Evolutionary conservation across 2,113 vertebrate species (phyloP).

Genomic region (Microtus ochrogaster): DNA sequence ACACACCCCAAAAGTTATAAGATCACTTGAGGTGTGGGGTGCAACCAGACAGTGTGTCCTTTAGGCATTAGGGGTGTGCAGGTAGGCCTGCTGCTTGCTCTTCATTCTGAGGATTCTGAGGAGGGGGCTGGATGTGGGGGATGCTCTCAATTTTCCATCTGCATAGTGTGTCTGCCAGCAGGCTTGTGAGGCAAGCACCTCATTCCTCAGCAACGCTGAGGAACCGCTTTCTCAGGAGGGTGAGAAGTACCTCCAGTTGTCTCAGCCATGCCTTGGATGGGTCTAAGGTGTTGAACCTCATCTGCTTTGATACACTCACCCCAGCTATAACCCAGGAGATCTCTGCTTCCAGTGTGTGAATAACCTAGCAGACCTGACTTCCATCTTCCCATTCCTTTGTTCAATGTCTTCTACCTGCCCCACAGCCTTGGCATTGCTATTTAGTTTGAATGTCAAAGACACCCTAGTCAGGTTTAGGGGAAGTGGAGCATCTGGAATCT

Average conservation of each 20-base stretch:
- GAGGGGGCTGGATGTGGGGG: background rate
- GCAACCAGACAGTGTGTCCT: background rate
- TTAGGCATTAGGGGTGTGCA: rapidly evolving
- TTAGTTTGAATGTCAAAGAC: background rate
- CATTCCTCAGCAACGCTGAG: background rate
- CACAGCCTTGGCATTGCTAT: background rate
- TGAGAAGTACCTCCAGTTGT: background rate
- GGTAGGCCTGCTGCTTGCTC: background rate
- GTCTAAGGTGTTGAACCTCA: background rate
- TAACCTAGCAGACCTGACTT: background rate
- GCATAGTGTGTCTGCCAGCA: background rate
- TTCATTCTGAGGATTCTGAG: background rate
- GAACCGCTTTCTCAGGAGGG: background rate
- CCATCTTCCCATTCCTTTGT: background rate
- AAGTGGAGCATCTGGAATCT: background rate
- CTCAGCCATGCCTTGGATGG: background rate
- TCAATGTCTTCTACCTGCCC: background rate
- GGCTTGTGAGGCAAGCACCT: background rate
- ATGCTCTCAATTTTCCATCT: slow-evolving; percentile 46
- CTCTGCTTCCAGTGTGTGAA: background rate
- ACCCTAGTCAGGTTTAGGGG: background rate
- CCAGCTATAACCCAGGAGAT: rapidly evolving
- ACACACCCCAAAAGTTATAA: background rate
- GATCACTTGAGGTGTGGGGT: background rate
- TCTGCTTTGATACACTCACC: background rate